A percentile compares a stretch with the other conserved stretches of the same genome.
phyloP scores from a whole-genome alignment of 2,888 invertebrate species.

The Acanthopleura granulata region DNA sequence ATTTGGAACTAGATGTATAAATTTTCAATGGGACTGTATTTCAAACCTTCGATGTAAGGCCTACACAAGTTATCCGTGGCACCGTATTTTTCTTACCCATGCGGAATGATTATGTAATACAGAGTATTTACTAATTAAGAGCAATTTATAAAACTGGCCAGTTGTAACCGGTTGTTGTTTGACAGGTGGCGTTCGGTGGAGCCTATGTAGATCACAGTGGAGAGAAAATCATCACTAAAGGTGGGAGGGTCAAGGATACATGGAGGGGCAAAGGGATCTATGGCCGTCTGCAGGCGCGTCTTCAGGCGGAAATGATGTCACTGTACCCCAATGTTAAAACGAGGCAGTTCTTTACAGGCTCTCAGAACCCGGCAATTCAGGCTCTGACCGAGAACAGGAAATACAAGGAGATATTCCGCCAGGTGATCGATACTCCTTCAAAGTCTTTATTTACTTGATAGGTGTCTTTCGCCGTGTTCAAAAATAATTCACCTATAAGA shows the following conservation, averaged over 20 bases:
- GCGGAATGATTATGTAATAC: no score
- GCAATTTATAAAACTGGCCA: no score
- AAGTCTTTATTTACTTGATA: no score
- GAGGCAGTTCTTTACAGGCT: neutral
- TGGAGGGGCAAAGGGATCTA: neutral
- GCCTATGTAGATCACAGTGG: neutral
- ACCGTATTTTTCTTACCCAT: no score
- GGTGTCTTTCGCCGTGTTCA: no score
- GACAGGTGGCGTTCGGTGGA: neutral
- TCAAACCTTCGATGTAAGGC: no score
- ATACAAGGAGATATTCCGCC: neutral
- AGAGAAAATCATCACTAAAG: neutral
- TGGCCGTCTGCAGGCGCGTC: neutral
- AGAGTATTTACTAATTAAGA: no score
- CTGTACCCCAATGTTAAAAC: neutral
- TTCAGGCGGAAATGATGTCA: neutral
- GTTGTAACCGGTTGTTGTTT: neutral
- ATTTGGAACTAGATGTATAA: no score
- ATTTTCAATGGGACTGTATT: no score
- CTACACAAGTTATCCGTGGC: no score
- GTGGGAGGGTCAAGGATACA: neutral
- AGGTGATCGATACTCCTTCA: no score
- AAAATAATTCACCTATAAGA: no score
- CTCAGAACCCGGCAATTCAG: neutral
- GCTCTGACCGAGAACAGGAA: neutral